Base-by-base conservation (phyloP, 2,888 invertebrate species). In the Sabatieria punctata region DNA sequence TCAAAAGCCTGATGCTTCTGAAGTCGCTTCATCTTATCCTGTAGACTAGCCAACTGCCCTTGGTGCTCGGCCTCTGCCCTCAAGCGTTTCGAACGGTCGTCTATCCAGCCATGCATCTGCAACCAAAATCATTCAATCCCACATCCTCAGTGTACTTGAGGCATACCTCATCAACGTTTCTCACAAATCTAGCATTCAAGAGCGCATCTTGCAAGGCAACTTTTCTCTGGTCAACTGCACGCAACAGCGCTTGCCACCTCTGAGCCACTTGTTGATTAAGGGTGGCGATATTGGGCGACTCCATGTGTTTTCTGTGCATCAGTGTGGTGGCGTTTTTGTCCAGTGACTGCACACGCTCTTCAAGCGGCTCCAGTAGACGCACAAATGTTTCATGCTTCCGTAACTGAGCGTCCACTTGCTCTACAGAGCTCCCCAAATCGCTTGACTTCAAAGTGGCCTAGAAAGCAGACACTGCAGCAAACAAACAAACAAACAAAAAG, bases 311-410 rank as follows among this genome's bases (percentile, higher is more conserved):
- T n/a, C n/a, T n/a, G n/a, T n/a, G n/a, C n/a, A n/a, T n/a, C n/a
- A n/a, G n/a, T n/a, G n/a, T n/a, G n/a, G n/a, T 19, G 4, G 11
- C 60, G 27, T 53, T 55, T 24, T 50, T 48, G 39, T 57, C 57
- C 36, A 58, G 46, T 2, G 50, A 46, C 2, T 40, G 47, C n/a
- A 60, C 54, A 22, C 62, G 49, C 35, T 60, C 59, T 19, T 56
- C 55, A 19, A 60, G 48, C 15, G 56, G 54, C 15, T 78, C 77
- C 6, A 93, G 75, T 0, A 91, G 71, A 60, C 86, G 86, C 65
- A 88, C 88, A 65, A 95, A 91, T 2, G 85, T 88, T 57, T 88
- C 89, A 57, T 93, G 89, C 62, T 86, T 86, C 70, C 85, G 86
- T 24, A 85, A 76, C 61, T 83, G 79, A 37, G 79, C 80, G 57